Evolutionary conservation across 2,888 invertebrate species (phyloP).

Genomic region (Periphyllus acericola): DNA sequence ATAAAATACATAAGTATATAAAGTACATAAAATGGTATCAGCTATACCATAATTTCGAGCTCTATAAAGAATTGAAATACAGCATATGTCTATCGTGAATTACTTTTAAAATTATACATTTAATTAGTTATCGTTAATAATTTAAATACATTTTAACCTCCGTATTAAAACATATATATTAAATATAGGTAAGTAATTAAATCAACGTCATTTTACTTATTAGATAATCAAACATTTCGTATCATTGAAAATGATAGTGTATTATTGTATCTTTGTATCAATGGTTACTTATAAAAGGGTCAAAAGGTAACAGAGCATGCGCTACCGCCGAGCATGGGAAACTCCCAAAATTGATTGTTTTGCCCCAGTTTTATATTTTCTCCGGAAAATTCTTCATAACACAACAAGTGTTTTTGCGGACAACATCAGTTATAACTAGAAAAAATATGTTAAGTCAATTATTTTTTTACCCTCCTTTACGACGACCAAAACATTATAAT

Average conservation of each 20-base stretch:
- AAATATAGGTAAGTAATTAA: background rate
- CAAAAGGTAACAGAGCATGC: slow-evolving; percentile 59
- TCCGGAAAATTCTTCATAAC: slow-evolving; percentile 9
- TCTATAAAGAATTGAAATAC: background rate
- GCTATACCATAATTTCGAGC: background rate
- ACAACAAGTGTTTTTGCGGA: slow-evolving; percentile 51
- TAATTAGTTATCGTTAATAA: background rate
- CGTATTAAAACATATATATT: background rate
- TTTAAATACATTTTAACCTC: background rate
- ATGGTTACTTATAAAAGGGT: slow-evolving; percentile 42
- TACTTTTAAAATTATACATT: background rate
- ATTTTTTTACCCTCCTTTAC: slow-evolving; percentile 41
- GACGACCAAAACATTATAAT: slow-evolving; percentile 29
- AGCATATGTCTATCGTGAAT: background rate
- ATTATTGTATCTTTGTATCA: slow-evolving; percentile 7
- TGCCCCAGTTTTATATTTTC: slow-evolving; percentile 37
- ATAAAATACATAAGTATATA: too few relatives aligned
- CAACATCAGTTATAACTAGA: background rate
- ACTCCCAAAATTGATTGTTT: slow-evolving; percentile 61
- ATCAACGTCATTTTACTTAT: too few relatives aligned
- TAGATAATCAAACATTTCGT: background rate
- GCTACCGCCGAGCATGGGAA: slow-evolving; percentile 37
- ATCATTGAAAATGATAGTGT: slow-evolving; percentile 30
- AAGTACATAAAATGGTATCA: background rate
- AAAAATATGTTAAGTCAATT: slow-evolving; percentile 41